phyloP scores from a whole-genome alignment of 2,888 invertebrate genomes.

The Siphonodentalium dalli region DNA sequence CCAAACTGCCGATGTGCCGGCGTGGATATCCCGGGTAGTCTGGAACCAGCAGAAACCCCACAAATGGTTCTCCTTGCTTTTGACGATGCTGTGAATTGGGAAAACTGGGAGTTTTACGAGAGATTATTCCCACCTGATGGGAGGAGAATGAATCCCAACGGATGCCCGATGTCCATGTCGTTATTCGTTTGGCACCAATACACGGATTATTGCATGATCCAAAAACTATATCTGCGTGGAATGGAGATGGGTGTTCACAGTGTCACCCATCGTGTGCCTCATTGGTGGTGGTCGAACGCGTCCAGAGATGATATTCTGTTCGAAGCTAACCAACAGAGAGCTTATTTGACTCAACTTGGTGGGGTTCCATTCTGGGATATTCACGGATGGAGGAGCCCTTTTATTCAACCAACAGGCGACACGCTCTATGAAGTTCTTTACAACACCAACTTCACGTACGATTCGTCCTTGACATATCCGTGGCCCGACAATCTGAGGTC shows the following conservation, averaged over 20 bases:
- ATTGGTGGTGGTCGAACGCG: conserved; percentile 19
- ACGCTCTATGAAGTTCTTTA: conserved; percentile 12
- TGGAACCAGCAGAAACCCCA: conserved; percentile 20
- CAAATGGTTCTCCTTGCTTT: conserved; percentile 25
- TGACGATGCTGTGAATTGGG: conserved; percentile 23
- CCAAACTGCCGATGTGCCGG: conserved; percentile 25
- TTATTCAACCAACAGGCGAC: conserved; percentile 22
- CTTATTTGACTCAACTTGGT: conserved; percentile 61
- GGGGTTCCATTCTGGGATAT: conserved; percentile 17
- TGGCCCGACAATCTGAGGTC: conserved; percentile 18
- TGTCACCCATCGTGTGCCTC: conserved; percentile 23
- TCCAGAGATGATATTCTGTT: conserved; percentile 9
- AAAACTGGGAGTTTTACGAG: conserved; percentile 20
- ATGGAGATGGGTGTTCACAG: conserved; percentile 25
- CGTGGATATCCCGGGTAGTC: conserved; percentile 12
- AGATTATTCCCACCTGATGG: conserved; percentile 22
- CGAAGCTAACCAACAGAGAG: conserved; percentile 21
- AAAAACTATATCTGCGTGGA: conserved; percentile 14
- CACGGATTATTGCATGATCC: conserved; percentile 92
- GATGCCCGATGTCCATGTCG: conserved; percentile 81
- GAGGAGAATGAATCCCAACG: conserved; percentile 72
- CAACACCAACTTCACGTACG: conserved; percentile 20
- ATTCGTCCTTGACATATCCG: conserved; percentile 23
- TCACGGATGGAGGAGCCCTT: conserved; percentile 25
- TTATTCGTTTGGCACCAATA: conserved; percentile 99